Base-by-base conservation (phyloP, 2,113 vertebrate species). In the Sturnira hondurensis region DNA sequence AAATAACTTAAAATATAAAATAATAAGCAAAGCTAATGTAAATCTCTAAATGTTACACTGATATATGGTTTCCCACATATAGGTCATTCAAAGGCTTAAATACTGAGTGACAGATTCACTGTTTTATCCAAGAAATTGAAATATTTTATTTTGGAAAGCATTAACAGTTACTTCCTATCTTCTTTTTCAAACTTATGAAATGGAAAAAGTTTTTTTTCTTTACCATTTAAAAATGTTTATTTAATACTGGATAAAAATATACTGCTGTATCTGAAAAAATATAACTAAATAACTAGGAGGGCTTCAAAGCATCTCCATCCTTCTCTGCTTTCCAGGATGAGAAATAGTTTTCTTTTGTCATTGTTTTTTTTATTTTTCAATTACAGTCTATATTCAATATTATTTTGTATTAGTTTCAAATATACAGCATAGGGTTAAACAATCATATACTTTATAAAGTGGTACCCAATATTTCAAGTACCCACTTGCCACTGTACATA, bases 121-220 rank as follows among this genome's bases (percentile, higher is more conserved):
- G 92, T 94, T 92, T 70, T 63, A 89, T n/a, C 50, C 33, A 89
- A 86, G 16, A 80, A 95, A 77, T 10, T 86, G 16, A 85, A 85
- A 77, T 76, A 45, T n/a, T 88, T 95, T 89, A 80, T 74, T 91
- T 97, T 91, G 78, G 67, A 89, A 96, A 89, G 47, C 9, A 19
- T 86, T 86, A 82, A 22, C 5, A 91, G 45, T 36, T 54, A 93
- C 90, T 67, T 91, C n/a, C n/a, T 82, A 80, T 54, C 31, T 93
- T 93, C n/a, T 65, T 85, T 88, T 92, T 83, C n/a, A 86, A 89
- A 81, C 3, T 82, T 36, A 82, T 73, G 14, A 52, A 81, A 85
- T 36, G 12, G 8, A 58, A 56, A 3, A 22, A 58, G 24, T 24
- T 20, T 56, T 65, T 33, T 65, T 76, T 33, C 11, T 50, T 50